phyloP scores from a whole-genome alignment of 2,888 invertebrate species.

The Apamea crenata region DNA sequence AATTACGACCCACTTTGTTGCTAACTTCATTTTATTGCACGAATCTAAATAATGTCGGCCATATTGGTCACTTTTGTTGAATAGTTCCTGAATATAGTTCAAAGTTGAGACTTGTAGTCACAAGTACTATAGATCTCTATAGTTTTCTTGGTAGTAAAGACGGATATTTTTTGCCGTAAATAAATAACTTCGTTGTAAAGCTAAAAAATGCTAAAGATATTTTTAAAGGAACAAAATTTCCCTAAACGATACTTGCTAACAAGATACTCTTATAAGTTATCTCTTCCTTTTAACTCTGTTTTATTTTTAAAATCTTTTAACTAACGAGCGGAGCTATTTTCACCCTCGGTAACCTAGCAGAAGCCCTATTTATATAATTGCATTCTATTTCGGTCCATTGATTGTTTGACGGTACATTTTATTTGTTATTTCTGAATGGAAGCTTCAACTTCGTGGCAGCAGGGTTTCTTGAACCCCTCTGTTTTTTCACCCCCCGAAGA shows the following conservation, averaged over 20 bases:
- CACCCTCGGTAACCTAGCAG: conserved; percentile 63
- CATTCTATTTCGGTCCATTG: conserved; percentile 75
- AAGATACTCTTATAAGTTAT: conserved; percentile 52
- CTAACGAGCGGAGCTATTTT: conserved; percentile 70
- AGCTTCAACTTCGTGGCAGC: conserved; percentile 57
- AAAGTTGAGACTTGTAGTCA: neutral
- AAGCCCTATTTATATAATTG: conserved; percentile 75
- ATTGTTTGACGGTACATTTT: conserved; percentile 71
- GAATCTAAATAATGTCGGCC: conserved; percentile 33
- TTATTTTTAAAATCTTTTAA: conserved; percentile 64
- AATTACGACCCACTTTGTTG: conserved; percentile 17
- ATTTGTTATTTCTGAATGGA: conserved; percentile 72
- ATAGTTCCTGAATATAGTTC: conserved; percentile 4
- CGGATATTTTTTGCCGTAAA: conserved; percentile 1
- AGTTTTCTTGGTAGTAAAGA: conserved; percentile 8
- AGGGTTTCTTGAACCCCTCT: conserved; percentile 64
- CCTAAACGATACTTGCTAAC: conserved; percentile 51
- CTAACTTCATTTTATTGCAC: conserved; percentile 42
- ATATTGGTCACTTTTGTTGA: conserved; percentile 28
- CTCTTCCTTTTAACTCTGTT: conserved; percentile 42
- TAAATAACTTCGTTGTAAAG: conserved; percentile 2
- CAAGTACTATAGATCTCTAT: neutral
- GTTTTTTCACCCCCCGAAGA: conserved; percentile 61
- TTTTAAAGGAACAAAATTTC: conserved; percentile 34
- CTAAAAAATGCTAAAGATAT: conserved; percentile 1